These are phyloP conservation scores for Drosophila nebulosa DNA, from an alignment of 1,140 invertebrate genomes.

Conservation along the genomic window DNA sequence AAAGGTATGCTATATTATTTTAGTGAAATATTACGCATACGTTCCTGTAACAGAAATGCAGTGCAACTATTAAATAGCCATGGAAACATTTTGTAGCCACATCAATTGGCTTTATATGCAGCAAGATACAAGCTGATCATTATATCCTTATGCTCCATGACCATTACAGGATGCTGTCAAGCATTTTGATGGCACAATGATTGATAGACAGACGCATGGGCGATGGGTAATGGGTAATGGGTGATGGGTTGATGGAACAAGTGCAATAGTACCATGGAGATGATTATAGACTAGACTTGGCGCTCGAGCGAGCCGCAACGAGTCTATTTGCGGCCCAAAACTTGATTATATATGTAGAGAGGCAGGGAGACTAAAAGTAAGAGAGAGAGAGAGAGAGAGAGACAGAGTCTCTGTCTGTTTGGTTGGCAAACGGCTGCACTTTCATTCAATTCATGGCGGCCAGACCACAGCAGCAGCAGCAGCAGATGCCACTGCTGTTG, in stretches of 20 bases:
- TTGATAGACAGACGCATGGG: constrained; percentile 36
- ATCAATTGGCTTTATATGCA: neutral
- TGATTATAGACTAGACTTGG: constrained; percentile 77
- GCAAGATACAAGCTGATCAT: neutral
- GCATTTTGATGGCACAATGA: constrained; percentile 64
- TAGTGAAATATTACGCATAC: too few species aligned
- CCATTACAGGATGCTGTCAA: constrained; percentile 60
- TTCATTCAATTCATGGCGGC: constrained; percentile 1
- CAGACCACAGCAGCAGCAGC: constrained; percentile 45
- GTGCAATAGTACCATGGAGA: constrained; percentile 25
- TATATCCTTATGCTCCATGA: constrained; percentile 26
- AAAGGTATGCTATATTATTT: too few species aligned
- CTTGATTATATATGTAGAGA: constrained; percentile 62
- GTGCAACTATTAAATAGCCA: too few species aligned
- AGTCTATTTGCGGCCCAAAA: constrained; percentile 74
- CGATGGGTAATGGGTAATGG: neutral
- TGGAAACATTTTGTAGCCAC: constrained; percentile 9
- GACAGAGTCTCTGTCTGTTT: neutral
- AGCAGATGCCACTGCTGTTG: constrained; percentile 39
- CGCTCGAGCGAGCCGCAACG: constrained; percentile 58
- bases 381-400: neutral
- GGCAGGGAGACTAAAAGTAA: neutral
- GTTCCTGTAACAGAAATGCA: too few species aligned
- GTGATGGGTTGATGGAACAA: neutral
- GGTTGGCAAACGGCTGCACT: constrained; percentile 3